These are phyloP conservation scores for Dicyrtoma fusca DNA, from an alignment of 2,888 invertebrate species.

Conservation along the genomic window DNA sequence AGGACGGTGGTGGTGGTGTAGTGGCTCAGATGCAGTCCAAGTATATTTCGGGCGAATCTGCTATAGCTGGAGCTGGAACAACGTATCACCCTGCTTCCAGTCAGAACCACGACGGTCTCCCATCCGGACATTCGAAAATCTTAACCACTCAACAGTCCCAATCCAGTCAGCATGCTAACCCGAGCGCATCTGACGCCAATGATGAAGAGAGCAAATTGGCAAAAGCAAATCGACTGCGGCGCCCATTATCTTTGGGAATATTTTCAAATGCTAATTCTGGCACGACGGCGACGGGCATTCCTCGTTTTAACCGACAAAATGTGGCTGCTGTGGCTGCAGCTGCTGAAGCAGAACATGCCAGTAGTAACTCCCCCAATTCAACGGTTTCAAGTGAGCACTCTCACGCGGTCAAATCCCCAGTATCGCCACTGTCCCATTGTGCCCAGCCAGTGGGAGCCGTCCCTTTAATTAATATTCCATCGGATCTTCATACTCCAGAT, in stretches of 20 bases:
- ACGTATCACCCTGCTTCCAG: background rate
- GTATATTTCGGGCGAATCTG: no score
- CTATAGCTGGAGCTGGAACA: background rate
- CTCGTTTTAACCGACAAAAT: conserved; percentile 22
- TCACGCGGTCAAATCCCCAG: conserved; percentile 13
- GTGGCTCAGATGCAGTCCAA: no score
- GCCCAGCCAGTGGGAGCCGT: background rate
- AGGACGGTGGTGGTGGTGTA: no score
- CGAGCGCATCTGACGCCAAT: no score
- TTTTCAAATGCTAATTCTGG: conserved; percentile 17
- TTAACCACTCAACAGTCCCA: background rate
- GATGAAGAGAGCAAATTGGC: background rate
- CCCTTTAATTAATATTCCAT: conserved; percentile 16
- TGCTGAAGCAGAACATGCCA: background rate
- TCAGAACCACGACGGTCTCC: no score
- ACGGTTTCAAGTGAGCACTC: no score
- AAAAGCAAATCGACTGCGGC: conserved; percentile 4
- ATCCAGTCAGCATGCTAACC: no score
- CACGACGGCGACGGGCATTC: conserved; percentile 15
- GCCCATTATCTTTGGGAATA: conserved; percentile 44
- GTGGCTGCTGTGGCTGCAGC: conserved; percentile 12
- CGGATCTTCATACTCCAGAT: conserved; percentile 10
- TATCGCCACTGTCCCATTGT: background rate
- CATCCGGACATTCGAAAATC: background rate
- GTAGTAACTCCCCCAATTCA: background rate